Evolutionary conservation across 2,888 invertebrate species (phyloP), one percentile per base, ranked within the genome.

Genomic region (Dilophus febrilis): DNA sequence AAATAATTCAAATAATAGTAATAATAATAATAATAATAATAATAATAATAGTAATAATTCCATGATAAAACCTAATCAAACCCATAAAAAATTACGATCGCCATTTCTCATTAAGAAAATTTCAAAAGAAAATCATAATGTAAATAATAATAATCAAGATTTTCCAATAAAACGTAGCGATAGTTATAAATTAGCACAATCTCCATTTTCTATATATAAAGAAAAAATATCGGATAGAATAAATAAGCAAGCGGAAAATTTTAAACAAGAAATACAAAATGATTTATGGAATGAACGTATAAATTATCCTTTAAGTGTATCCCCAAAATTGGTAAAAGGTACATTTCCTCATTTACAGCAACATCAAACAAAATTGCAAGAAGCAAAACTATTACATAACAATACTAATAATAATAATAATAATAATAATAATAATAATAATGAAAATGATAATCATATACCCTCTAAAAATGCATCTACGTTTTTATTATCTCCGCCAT

Each of bases 111-210:
- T 36, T 14, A 45, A 26, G 41, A 45, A 18, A 41, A 16, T 37
- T 28, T 12, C 19, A 7, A 45, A 45, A 35, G 58, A 61, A 40
- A 65, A 59, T 47, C 54, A 55, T 14, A 48, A 56, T 38, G 39
- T 42, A 55, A 56, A 42, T 59, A 52, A 47, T 18, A 17, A 33
- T 12, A 6, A 40, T 42, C 16, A 43, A 38, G 22, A 40, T 37
- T 45, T 26, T 47, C 48, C 30, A 74, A 72, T 85, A 35, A 82
- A 81, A 60, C 76, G 86, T 44, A 83, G 82, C 57, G 82, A 86
- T 58, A 86, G 85, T 61, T 86, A 86, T 56, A 74, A 83, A 47
- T 70, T 81, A 59, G 86, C 86, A 13, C 85, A 85, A 61, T 74
- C 73, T 48, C 74, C 75, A 18, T 68, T 74, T 46, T 68, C 75